Conservation (phyloP, 1,140 invertebrate species). For the Zelostemma sp. region DNA sequence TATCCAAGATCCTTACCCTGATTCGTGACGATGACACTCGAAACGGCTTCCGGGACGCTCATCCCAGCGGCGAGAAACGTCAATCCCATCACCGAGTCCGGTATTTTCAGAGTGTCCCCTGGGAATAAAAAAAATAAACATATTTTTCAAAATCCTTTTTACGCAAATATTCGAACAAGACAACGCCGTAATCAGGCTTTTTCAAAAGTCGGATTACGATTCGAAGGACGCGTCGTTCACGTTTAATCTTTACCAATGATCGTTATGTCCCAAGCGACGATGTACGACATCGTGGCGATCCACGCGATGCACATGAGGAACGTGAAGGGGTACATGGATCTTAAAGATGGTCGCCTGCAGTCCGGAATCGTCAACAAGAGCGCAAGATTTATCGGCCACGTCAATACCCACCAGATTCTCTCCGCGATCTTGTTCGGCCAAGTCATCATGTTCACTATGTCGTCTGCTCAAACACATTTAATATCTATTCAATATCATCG, state of each 20-base stretch:
- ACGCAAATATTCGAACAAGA: too few relatives aligned
- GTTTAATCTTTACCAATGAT: slow-evolving; percentile 76
- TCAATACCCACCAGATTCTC: slow-evolving; percentile 77
- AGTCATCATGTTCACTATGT: slow-evolving; percentile 72
- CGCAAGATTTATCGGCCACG: slow-evolving; percentile 80
- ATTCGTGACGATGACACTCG: slow-evolving; percentile 82
- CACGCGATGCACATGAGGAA: slow-evolving; percentile 78
- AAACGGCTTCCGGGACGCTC: slow-evolving; percentile 88
- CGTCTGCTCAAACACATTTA: slow-evolving; percentile 61
- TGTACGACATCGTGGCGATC: slow-evolving; percentile 76
- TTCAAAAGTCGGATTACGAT: too few relatives aligned
- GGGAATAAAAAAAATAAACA: background rate
- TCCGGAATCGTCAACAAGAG: slow-evolving; percentile 84
- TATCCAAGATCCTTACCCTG: slow-evolving; percentile 76
- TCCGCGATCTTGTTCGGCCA: slow-evolving; percentile 71
- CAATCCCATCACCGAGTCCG: slow-evolving; percentile 86
- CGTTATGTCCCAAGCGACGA: slow-evolving; percentile 82
- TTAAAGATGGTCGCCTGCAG: slow-evolving; percentile 72
- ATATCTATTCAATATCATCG: too few relatives aligned
- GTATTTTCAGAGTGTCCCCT: slow-evolving; percentile 77
- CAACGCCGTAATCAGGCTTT: too few relatives aligned
- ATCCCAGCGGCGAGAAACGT: slow-evolving; percentile 85
- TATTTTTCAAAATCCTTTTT: background rate
- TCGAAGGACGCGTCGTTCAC: too few relatives aligned
- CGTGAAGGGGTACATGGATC: slow-evolving; percentile 73